These are phyloP conservation scores for Gambelia wislizenii DNA, from an alignment of 2,797 vertebrate genomes.

Conservation along the genomic window DNA sequence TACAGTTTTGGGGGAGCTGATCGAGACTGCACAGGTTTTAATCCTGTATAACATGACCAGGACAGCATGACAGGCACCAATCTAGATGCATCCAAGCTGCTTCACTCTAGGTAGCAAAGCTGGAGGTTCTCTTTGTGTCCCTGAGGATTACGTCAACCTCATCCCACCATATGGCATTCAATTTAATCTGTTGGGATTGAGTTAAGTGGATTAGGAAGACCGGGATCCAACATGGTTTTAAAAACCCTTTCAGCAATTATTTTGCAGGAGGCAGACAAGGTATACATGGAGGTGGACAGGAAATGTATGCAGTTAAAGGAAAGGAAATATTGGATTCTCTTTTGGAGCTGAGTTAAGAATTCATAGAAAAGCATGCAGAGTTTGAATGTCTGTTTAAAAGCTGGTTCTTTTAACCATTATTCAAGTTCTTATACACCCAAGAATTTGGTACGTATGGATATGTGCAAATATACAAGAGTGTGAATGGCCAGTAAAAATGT, in stretches of 20 bases:
- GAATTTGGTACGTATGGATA: neutral
- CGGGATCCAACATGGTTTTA: conserved; percentile 69
- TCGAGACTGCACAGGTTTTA: neutral
- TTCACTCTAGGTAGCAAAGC: conserved; percentile 50
- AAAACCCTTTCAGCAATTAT: conserved; percentile 69
- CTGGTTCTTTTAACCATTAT: neutral
- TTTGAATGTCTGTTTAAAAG: neutral
- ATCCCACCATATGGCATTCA: conserved; percentile 75
- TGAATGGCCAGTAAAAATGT: neutral
- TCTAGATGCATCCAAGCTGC: neutral
- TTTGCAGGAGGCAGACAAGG: conserved; percentile 53
- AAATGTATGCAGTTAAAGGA: neutral
- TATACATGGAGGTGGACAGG: conserved; percentile 22
- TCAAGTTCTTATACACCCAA: neutral
- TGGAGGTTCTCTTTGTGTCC: conserved; percentile 14
- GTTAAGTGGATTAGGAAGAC: conserved; percentile 75
- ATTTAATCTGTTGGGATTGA: conserved; percentile 76
- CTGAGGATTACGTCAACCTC: conserved; percentile 55
- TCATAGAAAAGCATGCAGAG: neutral
- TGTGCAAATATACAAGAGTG: neutral
- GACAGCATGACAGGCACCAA: fast-evolving
- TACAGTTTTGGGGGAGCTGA: neutral
- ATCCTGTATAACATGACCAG: neutral
- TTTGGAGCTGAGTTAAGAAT: neutral
- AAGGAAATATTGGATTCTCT: conserved; percentile 45